These are phyloP conservation scores for Scophthalmus maximus DNA, from an alignment of 2,113 vertebrate species.

Conservation along the genomic window DNA sequence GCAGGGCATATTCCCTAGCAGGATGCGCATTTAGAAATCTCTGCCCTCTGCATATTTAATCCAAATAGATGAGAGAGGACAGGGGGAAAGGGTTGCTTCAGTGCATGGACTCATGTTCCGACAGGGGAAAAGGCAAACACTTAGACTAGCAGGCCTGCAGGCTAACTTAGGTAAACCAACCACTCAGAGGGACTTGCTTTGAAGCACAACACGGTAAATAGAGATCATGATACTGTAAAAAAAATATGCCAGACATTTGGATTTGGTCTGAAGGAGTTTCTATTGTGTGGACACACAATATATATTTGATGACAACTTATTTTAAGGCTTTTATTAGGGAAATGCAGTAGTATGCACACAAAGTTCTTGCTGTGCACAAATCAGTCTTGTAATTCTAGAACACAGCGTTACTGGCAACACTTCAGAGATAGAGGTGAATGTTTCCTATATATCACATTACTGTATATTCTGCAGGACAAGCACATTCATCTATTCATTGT, in stretches of 20 bases:
- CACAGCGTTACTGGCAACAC: not conserved
- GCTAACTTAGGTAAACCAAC: conserved; percentile 30
- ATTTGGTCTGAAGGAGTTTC: conserved; percentile 22
- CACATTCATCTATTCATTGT: conserved; percentile 3
- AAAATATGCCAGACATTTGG: conserved; percentile 8
- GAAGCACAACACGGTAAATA: conserved; percentile 13
- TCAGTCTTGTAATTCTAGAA: not conserved
- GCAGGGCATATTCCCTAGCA: conserved; percentile 43
- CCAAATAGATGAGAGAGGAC: conserved; percentile 47
- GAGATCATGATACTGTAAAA: conserved; percentile 11
- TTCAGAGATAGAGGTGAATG: not conserved
- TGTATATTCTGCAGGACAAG: conserved; percentile 13
- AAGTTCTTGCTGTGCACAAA: not conserved
- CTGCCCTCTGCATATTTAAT: conserved; percentile 70
- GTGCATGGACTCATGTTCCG: conserved; percentile 46
- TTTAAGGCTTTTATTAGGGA: not conserved
- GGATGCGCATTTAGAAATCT: conserved; percentile 41
- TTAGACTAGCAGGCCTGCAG: conserved; percentile 30
- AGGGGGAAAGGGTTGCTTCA: conserved; percentile 29
- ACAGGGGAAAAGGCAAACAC: conserved; percentile 27
- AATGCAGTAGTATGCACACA: not conserved
- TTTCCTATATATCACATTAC: not conserved
- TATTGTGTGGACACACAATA: not conserved
- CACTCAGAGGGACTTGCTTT: conserved; percentile 17
- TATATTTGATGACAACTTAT: conserved; percentile 16